Percentiles rank a stretch among this genome's conserved stretches.
phyloP scores from a whole-genome alignment of 2,113 vertebrate species.

The Trachemys scripta region DNA sequence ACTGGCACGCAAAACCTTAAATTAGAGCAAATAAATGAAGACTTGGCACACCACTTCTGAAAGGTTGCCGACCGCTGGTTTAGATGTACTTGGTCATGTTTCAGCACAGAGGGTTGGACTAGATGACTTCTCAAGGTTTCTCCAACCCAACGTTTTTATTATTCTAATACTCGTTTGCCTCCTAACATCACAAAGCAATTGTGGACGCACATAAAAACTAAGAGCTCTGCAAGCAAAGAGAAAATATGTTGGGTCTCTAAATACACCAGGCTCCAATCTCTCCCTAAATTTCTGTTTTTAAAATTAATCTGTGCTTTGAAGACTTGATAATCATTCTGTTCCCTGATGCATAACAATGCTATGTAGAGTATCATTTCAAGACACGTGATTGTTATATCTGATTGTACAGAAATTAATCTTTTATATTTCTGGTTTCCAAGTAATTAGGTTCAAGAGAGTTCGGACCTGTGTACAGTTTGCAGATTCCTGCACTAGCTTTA shows the following conservation, averaged over 20 bases:
- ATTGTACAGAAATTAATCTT: not conserved
- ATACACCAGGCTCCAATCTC: not conserved
- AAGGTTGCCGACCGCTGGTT: too few relatives aligned
- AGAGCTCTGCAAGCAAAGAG: not conserved
- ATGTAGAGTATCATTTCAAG: not conserved
- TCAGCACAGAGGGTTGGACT: not conserved
- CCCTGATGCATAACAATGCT: fast-evolving
- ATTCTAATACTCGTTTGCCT: not conserved
- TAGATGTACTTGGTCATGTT: not conserved
- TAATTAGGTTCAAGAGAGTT: not conserved
- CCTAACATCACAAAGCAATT: not conserved
- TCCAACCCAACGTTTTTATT: not conserved
- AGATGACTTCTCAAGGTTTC: not conserved
- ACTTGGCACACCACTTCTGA: too few relatives aligned
- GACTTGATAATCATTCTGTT: not conserved
- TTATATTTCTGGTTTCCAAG: not conserved
- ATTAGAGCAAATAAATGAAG: too few relatives aligned
- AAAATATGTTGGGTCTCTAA: not conserved
- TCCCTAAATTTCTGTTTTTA: not conserved
- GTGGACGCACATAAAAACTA: not conserved
- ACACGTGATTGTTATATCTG: not conserved
- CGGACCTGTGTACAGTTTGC: fast-evolving
- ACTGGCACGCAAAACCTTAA: too few relatives aligned
- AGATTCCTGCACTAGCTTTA: not conserved
- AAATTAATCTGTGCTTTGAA: not conserved